phyloP scores from a whole-genome alignment of 2,113 vertebrate genomes.

The Phyllostomus discolor region DNA sequence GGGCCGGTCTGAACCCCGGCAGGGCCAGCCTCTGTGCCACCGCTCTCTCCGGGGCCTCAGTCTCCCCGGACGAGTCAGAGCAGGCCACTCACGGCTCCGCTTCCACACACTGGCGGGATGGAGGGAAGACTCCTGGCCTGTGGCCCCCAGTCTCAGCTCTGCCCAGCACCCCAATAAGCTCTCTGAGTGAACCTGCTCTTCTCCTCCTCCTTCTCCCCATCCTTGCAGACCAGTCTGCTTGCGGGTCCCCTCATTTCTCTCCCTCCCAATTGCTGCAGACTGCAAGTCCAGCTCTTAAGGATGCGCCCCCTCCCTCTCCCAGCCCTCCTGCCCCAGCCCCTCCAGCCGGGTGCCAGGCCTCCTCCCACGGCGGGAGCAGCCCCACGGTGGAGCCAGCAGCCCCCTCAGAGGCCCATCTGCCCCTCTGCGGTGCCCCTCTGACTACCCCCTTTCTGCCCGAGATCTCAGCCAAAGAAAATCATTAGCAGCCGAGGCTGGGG shows the following conservation, averaged over 20 bases:
- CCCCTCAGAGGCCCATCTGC: slow-evolving; percentile 46
- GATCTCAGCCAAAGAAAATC: slow-evolving; percentile 69
- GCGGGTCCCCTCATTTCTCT: neutral
- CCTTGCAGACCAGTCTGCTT: neutral
- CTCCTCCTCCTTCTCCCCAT: neutral
- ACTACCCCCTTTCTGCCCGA: slow-evolving; percentile 58
- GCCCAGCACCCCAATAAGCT: neutral
- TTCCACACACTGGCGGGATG: neutral
- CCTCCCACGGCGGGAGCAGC: neutral
- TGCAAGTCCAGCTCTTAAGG: neutral
- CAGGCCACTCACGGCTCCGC: neutral
- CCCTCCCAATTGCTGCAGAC: neutral
- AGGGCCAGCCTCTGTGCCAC: neutral
- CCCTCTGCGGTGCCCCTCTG: slow-evolving; percentile 43
- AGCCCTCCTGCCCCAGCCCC: neutral
- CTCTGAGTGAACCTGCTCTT: neutral
- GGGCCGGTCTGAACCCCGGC: neutral
- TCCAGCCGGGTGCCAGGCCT: slow-evolving; percentile 34
- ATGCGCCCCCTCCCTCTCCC: neutral
- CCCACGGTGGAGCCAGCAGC: neutral
- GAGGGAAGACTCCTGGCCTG: neutral
- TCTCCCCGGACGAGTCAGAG: neutral
- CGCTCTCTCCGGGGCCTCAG: neutral
- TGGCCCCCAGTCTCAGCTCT: neutral
- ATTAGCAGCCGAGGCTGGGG: slow-evolving; percentile 60